These are phyloP conservation scores for Nothocercus julius DNA, from an alignment of 2,113 vertebrate species.

Conservation along the genomic window DNA sequence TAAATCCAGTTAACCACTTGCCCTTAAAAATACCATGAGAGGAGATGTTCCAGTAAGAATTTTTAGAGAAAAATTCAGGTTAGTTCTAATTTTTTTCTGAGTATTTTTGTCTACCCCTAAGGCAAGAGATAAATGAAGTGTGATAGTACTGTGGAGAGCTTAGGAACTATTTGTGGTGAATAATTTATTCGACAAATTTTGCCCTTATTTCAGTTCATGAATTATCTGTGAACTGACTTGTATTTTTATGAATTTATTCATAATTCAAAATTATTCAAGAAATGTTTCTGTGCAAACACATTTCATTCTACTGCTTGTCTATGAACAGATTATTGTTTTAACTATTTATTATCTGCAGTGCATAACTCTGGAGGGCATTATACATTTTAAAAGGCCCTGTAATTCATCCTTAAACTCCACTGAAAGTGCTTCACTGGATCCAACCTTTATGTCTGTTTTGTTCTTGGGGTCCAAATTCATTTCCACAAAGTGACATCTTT, in stretches of 20 bases:
- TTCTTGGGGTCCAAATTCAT: not conserved
- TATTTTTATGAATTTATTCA: slow-evolving; percentile 65
- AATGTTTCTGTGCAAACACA: slow-evolving; percentile 63
- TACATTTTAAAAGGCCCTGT: not conserved
- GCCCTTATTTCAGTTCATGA: slow-evolving; percentile 71
- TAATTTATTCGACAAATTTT: slow-evolving; percentile 74
- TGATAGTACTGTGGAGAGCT: slow-evolving; percentile 67
- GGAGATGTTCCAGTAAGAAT: slow-evolving; percentile 4
- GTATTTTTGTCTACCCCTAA: slow-evolving; percentile 70
- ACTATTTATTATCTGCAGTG: slow-evolving; percentile 24
- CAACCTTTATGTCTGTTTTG: not conserved
- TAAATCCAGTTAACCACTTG: not conserved
- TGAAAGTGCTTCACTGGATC: not conserved
- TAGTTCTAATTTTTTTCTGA: slow-evolving; percentile 66
- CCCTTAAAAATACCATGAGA: not conserved
- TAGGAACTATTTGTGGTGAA: slow-evolving; percentile 70
- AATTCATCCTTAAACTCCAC: not conserved
- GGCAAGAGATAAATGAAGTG: slow-evolving; percentile 72
- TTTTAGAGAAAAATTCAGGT: slow-evolving; percentile 56
- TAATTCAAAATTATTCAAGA: slow-evolving; percentile 67
- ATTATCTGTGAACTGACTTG: slow-evolving; percentile 71
- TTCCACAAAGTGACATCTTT: not conserved
- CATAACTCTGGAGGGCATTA: not conserved
- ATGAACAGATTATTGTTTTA: slow-evolving; percentile 37
- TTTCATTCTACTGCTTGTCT: slow-evolving; percentile 44